Percentiles rank a stretch among this genome's conserved stretches.
These are phyloP conservation scores for Zaprionus nigranus DNA, from an alignment of 1,140 invertebrate species.

Conservation along the genomic window DNA sequence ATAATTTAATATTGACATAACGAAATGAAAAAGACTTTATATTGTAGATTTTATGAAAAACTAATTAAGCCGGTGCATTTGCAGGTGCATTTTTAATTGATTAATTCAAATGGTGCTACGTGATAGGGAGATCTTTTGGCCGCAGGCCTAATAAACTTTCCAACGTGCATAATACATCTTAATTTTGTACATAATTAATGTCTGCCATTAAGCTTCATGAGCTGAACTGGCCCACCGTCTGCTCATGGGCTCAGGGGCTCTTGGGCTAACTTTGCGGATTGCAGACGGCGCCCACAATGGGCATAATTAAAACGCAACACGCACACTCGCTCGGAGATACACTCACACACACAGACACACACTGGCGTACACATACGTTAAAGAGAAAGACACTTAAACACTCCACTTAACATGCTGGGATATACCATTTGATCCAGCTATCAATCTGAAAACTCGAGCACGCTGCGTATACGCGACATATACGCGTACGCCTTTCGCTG, in stretches of 20 bases:
- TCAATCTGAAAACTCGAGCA: conserved; percentile 66
- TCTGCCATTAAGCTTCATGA: conserved; percentile 57
- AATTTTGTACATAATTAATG: conserved; percentile 77
- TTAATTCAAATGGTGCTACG: conserved; percentile 69
- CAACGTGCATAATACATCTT: conserved; percentile 65
- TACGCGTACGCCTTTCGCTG: background rate
- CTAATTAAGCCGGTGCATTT: conserved; percentile 52
- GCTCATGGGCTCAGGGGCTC: conserved; percentile 21
- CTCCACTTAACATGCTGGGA: conserved; percentile 75
- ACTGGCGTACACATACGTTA: conserved; percentile 3
- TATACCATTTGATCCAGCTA: conserved; percentile 78
- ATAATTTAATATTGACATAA: conserved; percentile 62
- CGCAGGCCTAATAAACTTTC: conserved; percentile 48
- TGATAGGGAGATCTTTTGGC: conserved; percentile 1
- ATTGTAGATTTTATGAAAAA: conserved; percentile 46
- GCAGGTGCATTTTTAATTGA: conserved; percentile 48
- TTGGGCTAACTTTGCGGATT: conserved; percentile 42
- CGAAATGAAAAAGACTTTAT: conserved; percentile 24
- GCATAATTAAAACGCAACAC: conserved; percentile 49
- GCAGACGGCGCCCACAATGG: conserved; percentile 24
- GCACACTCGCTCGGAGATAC: background rate
- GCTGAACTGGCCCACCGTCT: background rate
- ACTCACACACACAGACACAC: background rate
- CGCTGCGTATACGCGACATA: conserved; percentile 42
- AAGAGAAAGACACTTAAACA: conserved; percentile 58